Evolutionary conservation across 2,888 invertebrate genomes (phyloP).

Genomic region (Dryocosmus kuriphilus): DNA sequence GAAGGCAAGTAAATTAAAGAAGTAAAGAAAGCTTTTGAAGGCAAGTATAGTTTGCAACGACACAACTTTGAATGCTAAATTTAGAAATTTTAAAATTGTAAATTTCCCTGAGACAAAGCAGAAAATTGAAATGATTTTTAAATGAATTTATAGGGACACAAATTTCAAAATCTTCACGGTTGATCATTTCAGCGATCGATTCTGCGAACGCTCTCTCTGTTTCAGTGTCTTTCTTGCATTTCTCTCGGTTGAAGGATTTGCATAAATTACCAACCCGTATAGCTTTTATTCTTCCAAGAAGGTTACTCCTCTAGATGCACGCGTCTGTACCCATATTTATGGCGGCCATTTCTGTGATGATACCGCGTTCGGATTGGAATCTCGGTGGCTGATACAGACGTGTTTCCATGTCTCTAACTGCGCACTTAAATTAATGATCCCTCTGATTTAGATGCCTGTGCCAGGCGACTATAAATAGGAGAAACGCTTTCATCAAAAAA

Average conservation of each 20-base stretch:
- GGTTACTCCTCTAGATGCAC: constrained; percentile 70
- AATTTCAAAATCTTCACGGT: neutral
- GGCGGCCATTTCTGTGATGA: constrained; percentile 61
- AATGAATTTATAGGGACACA: neutral
- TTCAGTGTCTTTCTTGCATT: constrained; percentile 58
- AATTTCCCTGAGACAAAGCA: too few relatives aligned
- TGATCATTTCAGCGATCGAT: neutral
- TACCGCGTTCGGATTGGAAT: constrained; percentile 61
- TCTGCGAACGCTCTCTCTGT: constrained; percentile 50
- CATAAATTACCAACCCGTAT: constrained; percentile 75
- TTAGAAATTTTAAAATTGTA: too few relatives aligned
- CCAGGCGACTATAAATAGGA: constrained; percentile 33
- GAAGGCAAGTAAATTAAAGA: too few relatives aligned
- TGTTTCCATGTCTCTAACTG: constrained; percentile 34
- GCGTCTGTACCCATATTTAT: constrained; percentile 67
- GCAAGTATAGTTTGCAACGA: too few relatives aligned
- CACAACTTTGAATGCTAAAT: too few relatives aligned
- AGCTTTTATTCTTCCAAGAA: constrained; percentile 77
- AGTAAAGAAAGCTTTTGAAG: too few relatives aligned
- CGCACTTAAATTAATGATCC: constrained; percentile 39
- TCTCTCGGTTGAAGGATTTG: constrained; percentile 69
- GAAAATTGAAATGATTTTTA: neutral
- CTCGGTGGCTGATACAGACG: constrained; percentile 52
- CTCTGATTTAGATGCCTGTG: constrained; percentile 36
- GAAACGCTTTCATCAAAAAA: constrained; percentile 34